These are phyloP conservation scores for Argyrosomus japonicus DNA, from an alignment of 2,113 vertebrate species.

Conservation along the genomic window DNA sequence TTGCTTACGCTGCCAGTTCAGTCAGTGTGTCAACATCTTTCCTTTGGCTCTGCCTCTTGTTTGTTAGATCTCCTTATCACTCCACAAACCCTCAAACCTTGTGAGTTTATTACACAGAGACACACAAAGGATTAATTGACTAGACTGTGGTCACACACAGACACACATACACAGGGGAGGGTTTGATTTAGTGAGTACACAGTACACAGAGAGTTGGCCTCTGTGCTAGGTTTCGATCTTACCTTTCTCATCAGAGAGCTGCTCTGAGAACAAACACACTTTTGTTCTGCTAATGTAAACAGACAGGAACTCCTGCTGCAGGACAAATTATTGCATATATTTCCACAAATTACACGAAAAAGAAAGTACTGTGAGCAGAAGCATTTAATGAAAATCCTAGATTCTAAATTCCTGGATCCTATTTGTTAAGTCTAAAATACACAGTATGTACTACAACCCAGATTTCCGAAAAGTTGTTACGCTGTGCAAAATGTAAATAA, in stretches of 20 bases:
- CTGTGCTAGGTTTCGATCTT: constrained; percentile 71
- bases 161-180: neutral
- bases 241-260: constrained; percentile 48
- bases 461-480: too few relatives aligned
- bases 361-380: neutral
- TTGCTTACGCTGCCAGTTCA: too few relatives aligned
- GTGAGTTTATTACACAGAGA: neutral
- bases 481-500: too few relatives aligned
- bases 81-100: neutral
- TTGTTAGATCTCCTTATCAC: too few relatives aligned
- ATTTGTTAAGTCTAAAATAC: too few relatives aligned
- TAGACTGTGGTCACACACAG: neutral
- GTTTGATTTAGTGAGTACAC: constrained; percentile 43
- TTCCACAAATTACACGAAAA: neutral
- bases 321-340: neutral
- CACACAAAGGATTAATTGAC: neutral
- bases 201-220: constrained; percentile 36
- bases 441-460: too few relatives aligned
- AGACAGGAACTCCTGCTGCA: constrained; percentile 3
- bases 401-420: too few relatives aligned
- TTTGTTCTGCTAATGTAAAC: constrained; percentile 56
- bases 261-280: constrained; percentile 58
- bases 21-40: too few relatives aligned
- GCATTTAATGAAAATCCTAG: neutral
- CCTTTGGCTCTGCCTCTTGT: too few relatives aligned